Conservation (phyloP, 2,888 invertebrate genomes). For the Thymelicus acteon region DNA sequence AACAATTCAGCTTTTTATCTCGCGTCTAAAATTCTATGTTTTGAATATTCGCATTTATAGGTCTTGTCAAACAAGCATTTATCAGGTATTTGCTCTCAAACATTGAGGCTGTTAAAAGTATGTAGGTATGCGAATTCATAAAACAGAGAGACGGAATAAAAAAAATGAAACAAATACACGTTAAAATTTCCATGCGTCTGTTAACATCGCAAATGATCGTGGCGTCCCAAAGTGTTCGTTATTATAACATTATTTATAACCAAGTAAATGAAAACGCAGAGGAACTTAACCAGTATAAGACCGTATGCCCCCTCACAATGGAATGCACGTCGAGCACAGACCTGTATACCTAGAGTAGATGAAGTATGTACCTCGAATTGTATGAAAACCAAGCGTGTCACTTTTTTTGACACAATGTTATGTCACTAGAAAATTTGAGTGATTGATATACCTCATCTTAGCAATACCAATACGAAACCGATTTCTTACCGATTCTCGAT, state of each 20-base stretch:
- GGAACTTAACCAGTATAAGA: conserved; percentile 52
- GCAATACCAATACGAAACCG: too few relatives aligned
- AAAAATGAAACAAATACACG: not conserved
- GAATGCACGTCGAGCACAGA: conserved; percentile 73
- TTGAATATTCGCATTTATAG: conserved; percentile 6
- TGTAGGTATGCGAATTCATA: not conserved
- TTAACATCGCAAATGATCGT: too few relatives aligned
- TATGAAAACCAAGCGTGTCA: too few relatives aligned
- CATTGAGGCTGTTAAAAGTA: not conserved
- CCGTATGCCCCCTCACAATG: conserved; percentile 71
- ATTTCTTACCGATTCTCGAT: too few relatives aligned
- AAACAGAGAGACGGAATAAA: too few relatives aligned
- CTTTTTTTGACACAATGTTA: too few relatives aligned
- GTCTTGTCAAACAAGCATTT: conserved; percentile 16
- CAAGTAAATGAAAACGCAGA: not conserved
- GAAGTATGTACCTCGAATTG: too few relatives aligned
- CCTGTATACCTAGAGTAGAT: too few relatives aligned
- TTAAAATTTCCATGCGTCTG: not conserved
- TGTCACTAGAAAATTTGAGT: too few relatives aligned
- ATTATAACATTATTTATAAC: not conserved
- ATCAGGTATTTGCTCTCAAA: conserved; percentile 11
- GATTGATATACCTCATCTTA: too few relatives aligned
- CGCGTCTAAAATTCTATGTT: conserved; percentile 29
- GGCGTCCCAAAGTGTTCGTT: too few relatives aligned
- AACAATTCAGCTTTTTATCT: conserved; percentile 64